These are phyloP conservation scores for Rhinichthys osculus DNA, from an alignment of 2,797 vertebrate species.

Conservation along the genomic window DNA sequence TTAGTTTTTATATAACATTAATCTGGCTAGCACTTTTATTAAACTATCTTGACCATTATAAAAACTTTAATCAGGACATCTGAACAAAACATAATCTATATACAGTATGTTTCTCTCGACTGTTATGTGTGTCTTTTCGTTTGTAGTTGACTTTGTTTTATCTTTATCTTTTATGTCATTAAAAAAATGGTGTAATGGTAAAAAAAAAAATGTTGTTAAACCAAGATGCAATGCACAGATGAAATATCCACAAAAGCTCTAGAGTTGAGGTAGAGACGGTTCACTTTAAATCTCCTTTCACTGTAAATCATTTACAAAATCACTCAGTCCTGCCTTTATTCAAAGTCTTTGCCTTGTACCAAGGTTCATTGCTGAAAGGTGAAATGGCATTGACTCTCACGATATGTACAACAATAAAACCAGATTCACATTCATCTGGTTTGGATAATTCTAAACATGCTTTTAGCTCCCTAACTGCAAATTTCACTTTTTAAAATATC, in stretches of 20 bases:
- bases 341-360: background rate
- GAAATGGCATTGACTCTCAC: background rate
- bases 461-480: background rate
- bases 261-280: background rate
- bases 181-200: conserved; percentile 23
- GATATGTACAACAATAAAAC: too few species aligned
- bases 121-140: background rate
- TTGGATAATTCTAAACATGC: background rate
- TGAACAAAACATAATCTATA: background rate
- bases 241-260: conserved; percentile 7
- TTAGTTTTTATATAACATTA: background rate
- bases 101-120: background rate
- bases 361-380: background rate
- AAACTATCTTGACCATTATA: background rate
- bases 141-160: conserved; percentile 41
- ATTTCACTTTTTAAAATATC: background rate
- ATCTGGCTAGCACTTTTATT: background rate
- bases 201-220: background rate
- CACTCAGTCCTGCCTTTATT: background rate
- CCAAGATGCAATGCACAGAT: background rate
- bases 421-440: too few species aligned
- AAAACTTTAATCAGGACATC: background rate
- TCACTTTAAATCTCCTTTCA: background rate
- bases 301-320: background rate
- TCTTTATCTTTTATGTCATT: conserved; percentile 44